These are phyloP conservation scores for Chitala chitala DNA, from an alignment of 2,113 vertebrate genomes.

Conservation along the genomic window DNA sequence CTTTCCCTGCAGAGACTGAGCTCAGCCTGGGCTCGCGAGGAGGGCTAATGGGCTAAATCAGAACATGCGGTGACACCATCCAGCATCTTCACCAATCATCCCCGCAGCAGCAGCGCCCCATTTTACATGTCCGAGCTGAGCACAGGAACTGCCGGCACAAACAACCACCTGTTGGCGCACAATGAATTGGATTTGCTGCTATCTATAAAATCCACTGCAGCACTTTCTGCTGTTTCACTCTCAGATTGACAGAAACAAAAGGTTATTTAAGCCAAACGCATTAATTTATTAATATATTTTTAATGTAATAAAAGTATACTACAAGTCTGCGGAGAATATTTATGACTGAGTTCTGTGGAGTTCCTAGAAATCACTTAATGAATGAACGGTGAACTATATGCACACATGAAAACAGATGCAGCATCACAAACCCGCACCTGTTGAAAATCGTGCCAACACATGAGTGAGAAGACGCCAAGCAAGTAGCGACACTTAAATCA, in stretches of 20 bases:
- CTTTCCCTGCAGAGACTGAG: slow-evolving; percentile 21
- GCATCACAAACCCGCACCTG: not conserved
- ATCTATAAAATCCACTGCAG: not conserved
- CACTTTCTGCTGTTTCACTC: not conserved
- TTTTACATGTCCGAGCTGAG: slow-evolving; percentile 25
- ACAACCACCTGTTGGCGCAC: slow-evolving; percentile 53
- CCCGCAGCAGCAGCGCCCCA: slow-evolving; percentile 35
- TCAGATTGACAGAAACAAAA: not conserved
- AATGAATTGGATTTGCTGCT: not conserved
- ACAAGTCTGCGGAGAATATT: not conserved
- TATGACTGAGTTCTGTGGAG: not conserved
- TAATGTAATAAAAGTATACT: slow-evolving; percentile 10
- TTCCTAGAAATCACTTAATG: not conserved
- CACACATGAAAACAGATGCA: not conserved
- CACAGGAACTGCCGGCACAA: slow-evolving; percentile 12
- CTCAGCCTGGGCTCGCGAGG: slow-evolving; percentile 32
- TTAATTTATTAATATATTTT: not conserved
- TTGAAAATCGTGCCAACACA: not conserved
- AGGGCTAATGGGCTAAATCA: slow-evolving; percentile 24
- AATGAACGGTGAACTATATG: not conserved
- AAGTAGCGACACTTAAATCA: slow-evolving; percentile 22
- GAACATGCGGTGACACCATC: not conserved
- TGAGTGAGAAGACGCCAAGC: not conserved
- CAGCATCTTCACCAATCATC: slow-evolving; percentile 24
- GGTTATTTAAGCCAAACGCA: not conserved